Evolutionary conservation across 2,888 invertebrate species (phyloP), one percentile per base, ranked within the genome.

Genomic region (Dolichopus griseipennis): DNA sequence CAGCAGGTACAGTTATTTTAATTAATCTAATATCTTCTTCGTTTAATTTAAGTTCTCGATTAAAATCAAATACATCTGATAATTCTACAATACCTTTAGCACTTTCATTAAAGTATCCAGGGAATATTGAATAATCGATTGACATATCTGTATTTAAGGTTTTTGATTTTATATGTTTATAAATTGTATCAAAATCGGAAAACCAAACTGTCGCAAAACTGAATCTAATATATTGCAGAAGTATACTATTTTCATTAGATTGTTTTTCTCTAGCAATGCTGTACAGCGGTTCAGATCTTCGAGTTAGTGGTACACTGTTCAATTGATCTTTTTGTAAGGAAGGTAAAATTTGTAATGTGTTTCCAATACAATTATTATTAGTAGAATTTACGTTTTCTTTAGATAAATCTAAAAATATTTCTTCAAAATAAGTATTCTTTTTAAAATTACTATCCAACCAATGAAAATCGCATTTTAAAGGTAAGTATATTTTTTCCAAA

Each of bases 1-100:
- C 43, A 9, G 70, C 66, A 7, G 72, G 67, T 2, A 75, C 74
- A 0, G 77, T 75, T 0, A 75, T 75, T 20, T 73, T 72, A 2
- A 79, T 70, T 15, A 78, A 65, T 0, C 75, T 74, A 41, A 78
- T 27, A 65, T 81, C 81, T 0, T 61, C 63, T 12, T 68, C 68
- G 1, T 70, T 74, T 0, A 81, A 66, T 65, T 76, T 74, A 0
- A 79, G 67, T 0, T 72, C 37, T 0, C 67, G 64, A 4, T 68
- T 70, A 2, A 78, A 75, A 67, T 78, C 75, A 18, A 77, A 66
- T 41, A 21, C 8, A 64, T 64, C 64, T n/a, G 8, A 18, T 9
- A 33, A 10, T 9, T 64, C 33, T 9, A 34, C 37, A 10, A 37
- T n/a, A 9, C 10, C 64, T 34, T 64, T 5, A 0, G 15, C 10